Conservation (phyloP, 1,140 invertebrate genomes). For the Streblospio benedicti region DNA sequence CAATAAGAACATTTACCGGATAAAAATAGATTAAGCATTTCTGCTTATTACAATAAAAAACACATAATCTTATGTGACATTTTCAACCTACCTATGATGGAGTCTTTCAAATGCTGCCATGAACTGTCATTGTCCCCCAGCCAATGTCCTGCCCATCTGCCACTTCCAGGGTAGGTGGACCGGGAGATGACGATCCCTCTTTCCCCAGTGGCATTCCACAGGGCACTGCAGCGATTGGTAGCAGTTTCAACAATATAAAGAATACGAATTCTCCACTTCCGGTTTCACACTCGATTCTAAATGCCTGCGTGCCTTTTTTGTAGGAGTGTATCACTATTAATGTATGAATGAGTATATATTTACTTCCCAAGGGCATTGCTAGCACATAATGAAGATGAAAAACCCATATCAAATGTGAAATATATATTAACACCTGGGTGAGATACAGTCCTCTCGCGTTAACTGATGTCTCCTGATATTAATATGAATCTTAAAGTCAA, state of each 20-base stretch:
- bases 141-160: slow-evolving; percentile 74
- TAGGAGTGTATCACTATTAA: neutral
- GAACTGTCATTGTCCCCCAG: slow-evolving; percentile 52
- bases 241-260: neutral
- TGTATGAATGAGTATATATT: neutral
- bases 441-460: no score
- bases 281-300: neutral
- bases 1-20: no score
- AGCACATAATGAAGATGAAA: neutral
- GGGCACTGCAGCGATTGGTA: slow-evolving; percentile 7
- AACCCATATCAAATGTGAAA: no score
- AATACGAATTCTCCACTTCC: neutral
- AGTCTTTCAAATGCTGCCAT: slow-evolving; percentile 17
- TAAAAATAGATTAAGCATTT: no score
- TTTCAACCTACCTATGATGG: slow-evolving; percentile 16
- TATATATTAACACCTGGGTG: no score
- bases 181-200: slow-evolving; percentile 71
- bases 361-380: neutral
- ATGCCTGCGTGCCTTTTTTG: no score
- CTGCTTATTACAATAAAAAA: neutral
- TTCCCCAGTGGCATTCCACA: slow-evolving; percentile 23
- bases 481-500: no score
- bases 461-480: no score
- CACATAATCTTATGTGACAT: neutral
- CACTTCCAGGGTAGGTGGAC: slow-evolving; percentile 68